These are phyloP conservation scores for Eospalax fontanierii DNA, from an alignment of 2,797 vertebrate genomes.

Conservation along the genomic window DNA sequence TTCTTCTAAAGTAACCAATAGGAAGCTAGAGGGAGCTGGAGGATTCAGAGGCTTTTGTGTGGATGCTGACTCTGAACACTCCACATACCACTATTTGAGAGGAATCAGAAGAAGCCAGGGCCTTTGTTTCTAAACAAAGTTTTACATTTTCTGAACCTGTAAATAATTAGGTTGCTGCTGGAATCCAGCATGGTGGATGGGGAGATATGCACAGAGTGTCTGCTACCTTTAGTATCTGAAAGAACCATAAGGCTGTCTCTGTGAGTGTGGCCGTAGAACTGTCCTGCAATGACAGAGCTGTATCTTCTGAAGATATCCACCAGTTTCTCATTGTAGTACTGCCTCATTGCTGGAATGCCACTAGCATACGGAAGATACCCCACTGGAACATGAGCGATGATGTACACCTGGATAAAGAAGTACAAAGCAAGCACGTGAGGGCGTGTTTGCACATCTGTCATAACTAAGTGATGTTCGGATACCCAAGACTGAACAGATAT, in stretches of 20 bases:
- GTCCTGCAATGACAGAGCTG: slow-evolving; percentile 93
- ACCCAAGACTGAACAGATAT: neutral
- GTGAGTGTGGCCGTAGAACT: slow-evolving; percentile 98
- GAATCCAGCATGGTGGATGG: neutral
- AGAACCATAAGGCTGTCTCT: slow-evolving; percentile 97
- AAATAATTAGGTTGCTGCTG: neutral
- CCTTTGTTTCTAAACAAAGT: neutral
- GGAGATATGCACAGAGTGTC: neutral
- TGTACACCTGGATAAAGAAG: slow-evolving; percentile 91
- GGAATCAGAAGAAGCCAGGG: neutral
- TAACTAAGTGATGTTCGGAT: neutral
- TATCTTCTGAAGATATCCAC: slow-evolving; percentile 94
- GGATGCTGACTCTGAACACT: neutral
- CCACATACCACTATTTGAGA: neutral
- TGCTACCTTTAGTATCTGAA: slow-evolving; percentile 93
- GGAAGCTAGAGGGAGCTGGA: neutral
- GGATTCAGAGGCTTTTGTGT: neutral
- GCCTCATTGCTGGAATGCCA: slow-evolving; percentile 91
- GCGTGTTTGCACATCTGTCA: neutral
- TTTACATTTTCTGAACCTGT: neutral
- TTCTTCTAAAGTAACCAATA: slow-evolving; percentile 1
- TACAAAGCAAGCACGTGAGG: neutral
- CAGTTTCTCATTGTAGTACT: slow-evolving; percentile 93
- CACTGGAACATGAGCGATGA: slow-evolving; percentile 96
- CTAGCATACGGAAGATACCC: slow-evolving; percentile 93